These are phyloP conservation scores for Eretmocerus hayati DNA, from an alignment of 2,888 invertebrate species.

Conservation along the genomic window DNA sequence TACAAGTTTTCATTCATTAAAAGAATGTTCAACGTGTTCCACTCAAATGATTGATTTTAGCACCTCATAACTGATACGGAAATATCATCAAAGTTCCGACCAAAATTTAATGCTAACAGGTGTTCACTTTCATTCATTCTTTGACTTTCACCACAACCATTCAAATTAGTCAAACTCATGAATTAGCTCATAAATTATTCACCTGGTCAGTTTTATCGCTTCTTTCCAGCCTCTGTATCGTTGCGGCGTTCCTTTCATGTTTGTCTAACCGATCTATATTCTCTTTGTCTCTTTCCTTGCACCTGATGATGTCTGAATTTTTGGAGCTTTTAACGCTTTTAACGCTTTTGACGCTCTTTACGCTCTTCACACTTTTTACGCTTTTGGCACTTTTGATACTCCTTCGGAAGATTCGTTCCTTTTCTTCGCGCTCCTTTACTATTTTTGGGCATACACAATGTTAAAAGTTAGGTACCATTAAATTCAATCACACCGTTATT, in stretches of 20 bases:
- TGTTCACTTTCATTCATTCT: not conserved
- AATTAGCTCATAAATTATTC: not conserved
- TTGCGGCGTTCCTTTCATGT: slow-evolving; percentile 26
- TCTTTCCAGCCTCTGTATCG: slow-evolving; percentile 27
- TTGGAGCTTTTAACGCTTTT: slow-evolving; percentile 17
- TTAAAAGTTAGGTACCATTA: too few species aligned
- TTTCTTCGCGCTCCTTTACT: slow-evolving; percentile 18
- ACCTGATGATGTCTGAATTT: slow-evolving; percentile 21
- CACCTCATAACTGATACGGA: too few species aligned
- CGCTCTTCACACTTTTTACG: slow-evolving; percentile 27
- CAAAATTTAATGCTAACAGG: too few species aligned
- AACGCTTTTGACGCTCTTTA: slow-evolving; percentile 25
- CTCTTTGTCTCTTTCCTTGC: slow-evolving; percentile 28
- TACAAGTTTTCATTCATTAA: not conserved
- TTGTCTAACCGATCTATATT: slow-evolving; percentile 28
- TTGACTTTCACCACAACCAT: not conserved
- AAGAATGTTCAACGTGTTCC: too few species aligned
- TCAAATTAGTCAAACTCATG: not conserved
- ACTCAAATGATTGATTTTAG: too few species aligned
- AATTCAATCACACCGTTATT: too few species aligned
- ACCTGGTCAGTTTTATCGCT: slow-evolving; percentile 27
- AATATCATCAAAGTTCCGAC: too few species aligned
- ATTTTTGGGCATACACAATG: not conserved
- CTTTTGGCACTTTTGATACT: slow-evolving; percentile 33
- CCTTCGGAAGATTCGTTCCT: slow-evolving; percentile 30